Base-by-base conservation (phyloP, 30 jellyfish, hydroid and myxozoan species). In the Rhopilema esculentum region DNA sequence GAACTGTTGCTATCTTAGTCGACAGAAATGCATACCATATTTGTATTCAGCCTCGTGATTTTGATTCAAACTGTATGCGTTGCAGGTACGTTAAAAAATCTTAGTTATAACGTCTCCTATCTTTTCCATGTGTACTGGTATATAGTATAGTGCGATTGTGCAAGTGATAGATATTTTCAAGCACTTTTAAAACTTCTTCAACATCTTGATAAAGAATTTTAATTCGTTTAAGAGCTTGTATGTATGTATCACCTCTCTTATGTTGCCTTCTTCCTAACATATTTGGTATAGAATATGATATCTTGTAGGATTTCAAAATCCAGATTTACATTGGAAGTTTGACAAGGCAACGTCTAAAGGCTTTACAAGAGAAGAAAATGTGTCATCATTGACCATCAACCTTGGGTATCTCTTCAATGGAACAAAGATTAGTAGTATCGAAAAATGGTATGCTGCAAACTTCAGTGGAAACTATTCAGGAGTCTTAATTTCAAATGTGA, bases 381-480 rank as follows among this genome's bases (percentile, higher is more conserved):
- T 2, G 6, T 40, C 57, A 40, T 70, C 92, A 27, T n/a, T 64
- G 57, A 53, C 12, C 57, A 19, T 16, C 17, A 84, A 84, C 57
- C 71, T 73, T 17, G 92, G 87, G 19, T 49, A 16, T 2, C 66
- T 72, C 19, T 52, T 84, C 15, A 86, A 49, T 0, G 81, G 81
- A 18, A 72, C 87, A 21, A 63, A 65, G 7, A 84, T 84, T 20
- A 49, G 50, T 33, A 8, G 40, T 7, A 26, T 1, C 24, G 49
- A 52, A 29, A 2, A 20, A 1, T 48, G 90, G 75, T 29, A 16
- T 29, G 82, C 51, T 21, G 76, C 76, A 1, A 29, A 72, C 18
- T 72, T 84, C 63, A 72, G 29, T 67, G 92, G 92, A 24, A 84
- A 72, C n/a, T 29, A 48, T 52, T 84, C 92, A 0, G 92, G 92